Base-by-base conservation (phyloP, 2,797 vertebrate species). In the Molossus alvarezi region DNA sequence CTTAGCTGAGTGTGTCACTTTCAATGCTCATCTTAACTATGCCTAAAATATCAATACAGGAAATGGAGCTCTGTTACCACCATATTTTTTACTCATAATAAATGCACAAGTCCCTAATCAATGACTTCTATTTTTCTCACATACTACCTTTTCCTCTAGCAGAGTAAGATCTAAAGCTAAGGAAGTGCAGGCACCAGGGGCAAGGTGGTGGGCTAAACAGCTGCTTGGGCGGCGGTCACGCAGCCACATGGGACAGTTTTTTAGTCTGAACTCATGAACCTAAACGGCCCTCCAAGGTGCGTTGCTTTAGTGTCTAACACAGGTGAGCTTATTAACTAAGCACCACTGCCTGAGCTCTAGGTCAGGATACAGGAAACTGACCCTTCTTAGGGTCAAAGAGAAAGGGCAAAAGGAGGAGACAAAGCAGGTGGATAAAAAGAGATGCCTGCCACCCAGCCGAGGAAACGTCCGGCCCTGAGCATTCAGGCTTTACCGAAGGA, bases 81-180 rank as follows among this genome's bases (percentile, higher is more conserved):
- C 7, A 27, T 69, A 33, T 73, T 88, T 85, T 73, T 71, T 18
- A 82, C 86, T 93, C 85, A 48, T 57, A 92, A 75, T 92, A 96
- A 80, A 95, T 53, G 27, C 57, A 27, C 45, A 81, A 72, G 62
- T 10, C 6, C 45, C 73, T 65, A 9, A 27, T 69, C 97, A 60
- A 9, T 37, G 37, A 86, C n/a, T 69, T 86, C 60, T 69, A 1
- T 64, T 93, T 82, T 90, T 76, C 81, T 95, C 81, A 69, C 20
- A 23, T 60, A n/a, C 29, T 84, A 41, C 33, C 51, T 37, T 58
- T 45, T 64, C n/a, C 57, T 33, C 48, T 5, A 69, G 51, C 41
- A 71, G 58, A 62, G 55, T 33, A 3, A 45, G 58, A 87, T 71
- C 48, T 13, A 13, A 79, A 58, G 55, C 41, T 48, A 84, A 89